Conservation (phyloP, 2,797 vertebrate species). For the Sebastes oblongus region DNA sequence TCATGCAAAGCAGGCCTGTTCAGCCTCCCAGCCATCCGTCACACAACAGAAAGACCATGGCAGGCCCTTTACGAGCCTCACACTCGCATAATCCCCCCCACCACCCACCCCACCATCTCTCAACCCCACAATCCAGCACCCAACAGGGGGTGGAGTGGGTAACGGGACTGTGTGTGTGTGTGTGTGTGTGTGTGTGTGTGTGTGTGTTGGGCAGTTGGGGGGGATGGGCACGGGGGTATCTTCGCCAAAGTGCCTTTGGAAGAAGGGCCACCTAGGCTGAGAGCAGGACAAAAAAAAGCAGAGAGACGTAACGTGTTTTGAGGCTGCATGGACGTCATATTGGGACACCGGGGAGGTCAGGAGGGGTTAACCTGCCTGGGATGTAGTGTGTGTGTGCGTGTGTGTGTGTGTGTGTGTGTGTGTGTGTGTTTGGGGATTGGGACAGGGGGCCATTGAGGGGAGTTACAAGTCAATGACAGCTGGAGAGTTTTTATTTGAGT, state of each 20-base stretch:
- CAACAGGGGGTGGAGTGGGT: constrained; percentile 77
- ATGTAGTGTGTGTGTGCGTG: constrained; percentile 1
- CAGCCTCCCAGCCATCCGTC: constrained; percentile 86
- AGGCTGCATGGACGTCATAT: constrained; percentile 49
- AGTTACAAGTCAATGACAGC: constrained; percentile 14
- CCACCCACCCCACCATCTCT: constrained; percentile 50
- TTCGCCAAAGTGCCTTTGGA: constrained; percentile 67
- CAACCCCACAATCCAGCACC: constrained; percentile 78
- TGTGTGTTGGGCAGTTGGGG: constrained; percentile 35
- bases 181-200: too few species aligned
- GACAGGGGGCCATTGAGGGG: not conserved
- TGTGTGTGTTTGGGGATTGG: not conserved
- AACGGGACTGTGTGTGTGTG: constrained; percentile 28
- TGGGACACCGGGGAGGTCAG: constrained; percentile 15
- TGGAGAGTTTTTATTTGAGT: constrained; percentile 16
- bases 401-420: constrained; percentile 7
- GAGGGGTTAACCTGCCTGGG: constrained; percentile 19
- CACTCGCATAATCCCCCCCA: constrained; percentile 83
- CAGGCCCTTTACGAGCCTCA: constrained; percentile 86
- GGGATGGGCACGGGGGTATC: constrained; percentile 65
- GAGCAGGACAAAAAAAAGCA: constrained; percentile 55
- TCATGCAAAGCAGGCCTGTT: constrained; percentile 85
- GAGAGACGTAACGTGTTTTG: constrained; percentile 70
- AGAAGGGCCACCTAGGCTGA: constrained; percentile 79
- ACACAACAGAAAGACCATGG: constrained; percentile 86